Base-by-base conservation (phyloP, 2,113 vertebrate genomes). In the Marcusenius ussheri region DNA sequence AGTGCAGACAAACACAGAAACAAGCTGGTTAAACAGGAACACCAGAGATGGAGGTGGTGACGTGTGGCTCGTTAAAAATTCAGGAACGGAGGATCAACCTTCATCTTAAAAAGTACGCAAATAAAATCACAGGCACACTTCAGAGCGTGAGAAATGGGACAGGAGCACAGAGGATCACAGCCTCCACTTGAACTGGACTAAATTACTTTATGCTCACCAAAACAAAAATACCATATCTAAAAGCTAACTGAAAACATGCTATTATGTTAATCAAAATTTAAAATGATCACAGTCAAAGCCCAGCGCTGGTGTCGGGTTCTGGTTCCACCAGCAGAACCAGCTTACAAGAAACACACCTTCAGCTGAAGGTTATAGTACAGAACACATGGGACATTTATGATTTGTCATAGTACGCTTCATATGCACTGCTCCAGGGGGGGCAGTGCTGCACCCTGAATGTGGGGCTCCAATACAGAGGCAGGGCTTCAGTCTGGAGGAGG, bases 151-250 rank as follows among this genome's bases (percentile, higher is more conserved):
- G 62, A 31, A 70, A 31, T 70, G 62, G 27, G 62, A 70, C 3
- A 70, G 62, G n/a, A 70, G 62, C n/a, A 66, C 24, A 66, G 58
- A n/a, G 58, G 58, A 27, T 27, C 58, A 66, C 62, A 70, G 62
- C 56, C 56, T 62, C 56, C 24, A n/a, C 24, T 62, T 62, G 6
- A 62, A 9, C 21, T 8, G 56, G n/a, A 66, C 62, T 70, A 31
- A 70, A 31, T 31, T 70, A 70, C 3, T 66, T 9, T 27, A 11
- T 87, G 27, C 21, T 39, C 10, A 87, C 10, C 27, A 56, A 87
- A 87, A 87, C 15, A 53, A 87, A 87, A 87, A 87, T 31, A 87
- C 6, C 13, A 86, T 86, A 15, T 86, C n/a, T 86, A 50, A 86
- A 50, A 86, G n/a, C 10, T 9, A 50, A 50, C 24, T 7, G n/a